Conservation (phyloP, 2,888 invertebrate species). For the Cephus pygmeus region DNA sequence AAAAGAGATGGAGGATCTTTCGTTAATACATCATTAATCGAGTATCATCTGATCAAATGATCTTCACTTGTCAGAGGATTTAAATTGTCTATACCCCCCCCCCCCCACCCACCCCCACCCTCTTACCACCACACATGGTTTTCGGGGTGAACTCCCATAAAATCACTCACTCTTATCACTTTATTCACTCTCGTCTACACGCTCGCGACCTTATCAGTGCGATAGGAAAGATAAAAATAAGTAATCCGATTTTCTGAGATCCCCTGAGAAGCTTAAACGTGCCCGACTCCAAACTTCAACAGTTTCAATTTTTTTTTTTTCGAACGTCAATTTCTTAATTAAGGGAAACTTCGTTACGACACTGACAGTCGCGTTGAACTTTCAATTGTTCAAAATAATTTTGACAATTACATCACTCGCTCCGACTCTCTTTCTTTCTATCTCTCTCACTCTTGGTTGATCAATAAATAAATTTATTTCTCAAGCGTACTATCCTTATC, state of each 20-base stretch:
- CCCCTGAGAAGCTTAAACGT: not conserved
- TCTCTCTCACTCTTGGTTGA: not conserved
- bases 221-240: not conserved
- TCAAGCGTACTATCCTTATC: not conserved
- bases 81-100: not conserved
- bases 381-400: not conserved
- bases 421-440: not conserved
- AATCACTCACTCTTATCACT: not conserved
- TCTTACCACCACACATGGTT: fast-evolving
- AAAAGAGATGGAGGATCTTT: not conserved
- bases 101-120: no score
- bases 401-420: not conserved
- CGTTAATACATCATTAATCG: not conserved
- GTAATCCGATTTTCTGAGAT: not conserved
- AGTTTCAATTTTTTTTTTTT: not conserved
- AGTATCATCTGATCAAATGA: not conserved
- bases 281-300: not conserved
- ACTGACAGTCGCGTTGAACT: not conserved
- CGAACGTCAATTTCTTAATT: not conserved
- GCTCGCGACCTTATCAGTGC: not conserved
- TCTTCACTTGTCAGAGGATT: not conserved
- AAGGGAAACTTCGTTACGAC: not conserved
- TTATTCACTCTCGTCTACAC: not conserved
- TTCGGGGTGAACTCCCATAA: not conserved
- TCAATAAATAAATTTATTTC: not conserved